phyloP scores from a whole-genome alignment of 92 coral and sea anemone species.

The Phenganax marumi region DNA sequence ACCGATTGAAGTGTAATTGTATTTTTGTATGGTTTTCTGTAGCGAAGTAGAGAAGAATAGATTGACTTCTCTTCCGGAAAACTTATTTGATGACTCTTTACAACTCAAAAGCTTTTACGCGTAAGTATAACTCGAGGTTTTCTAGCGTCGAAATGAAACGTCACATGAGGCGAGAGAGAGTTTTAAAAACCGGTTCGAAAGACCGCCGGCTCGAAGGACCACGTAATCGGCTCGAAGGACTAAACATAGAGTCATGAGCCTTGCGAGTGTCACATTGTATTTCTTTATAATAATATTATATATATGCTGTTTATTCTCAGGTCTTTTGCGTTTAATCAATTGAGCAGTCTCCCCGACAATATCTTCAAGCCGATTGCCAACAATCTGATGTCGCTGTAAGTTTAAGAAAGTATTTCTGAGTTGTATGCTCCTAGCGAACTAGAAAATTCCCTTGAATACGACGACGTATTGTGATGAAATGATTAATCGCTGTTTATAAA shows the following conservation, averaged over 20 bases:
- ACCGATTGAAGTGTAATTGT: neutral
- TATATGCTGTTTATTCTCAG: neutral
- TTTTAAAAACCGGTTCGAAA: too few relatives aligned
- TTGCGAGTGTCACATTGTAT: neutral
- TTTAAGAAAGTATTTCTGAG: neutral
- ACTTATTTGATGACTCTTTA: conserved; percentile 5
- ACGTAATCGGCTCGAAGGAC: too few relatives aligned
- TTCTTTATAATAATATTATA: neutral
- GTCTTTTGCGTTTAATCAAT: neutral
- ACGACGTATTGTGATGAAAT: neutral
- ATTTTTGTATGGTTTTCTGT: neutral
- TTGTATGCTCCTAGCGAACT: neutral
- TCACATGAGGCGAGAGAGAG: too few relatives aligned
- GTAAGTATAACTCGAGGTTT: too few relatives aligned
- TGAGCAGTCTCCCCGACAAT: conserved; percentile 15
- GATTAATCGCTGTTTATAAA: neutral
- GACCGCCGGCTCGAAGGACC: too few relatives aligned
- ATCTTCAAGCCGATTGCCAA: conserved; percentile 14
- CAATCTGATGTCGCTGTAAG: neutral
- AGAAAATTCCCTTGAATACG: too few relatives aligned
- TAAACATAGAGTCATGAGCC: too few relatives aligned
- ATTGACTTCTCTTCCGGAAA: conserved; percentile 8
- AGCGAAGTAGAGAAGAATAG: conserved; percentile 14
- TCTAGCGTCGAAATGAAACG: too few relatives aligned
- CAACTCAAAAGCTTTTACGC: too few relatives aligned